Percentiles rank a stretch among this genome's conserved stretches.
These are phyloP conservation scores for Drosophila ustulata DNA, from an alignment of 2,888 invertebrate species.

Conservation along the genomic window DNA sequence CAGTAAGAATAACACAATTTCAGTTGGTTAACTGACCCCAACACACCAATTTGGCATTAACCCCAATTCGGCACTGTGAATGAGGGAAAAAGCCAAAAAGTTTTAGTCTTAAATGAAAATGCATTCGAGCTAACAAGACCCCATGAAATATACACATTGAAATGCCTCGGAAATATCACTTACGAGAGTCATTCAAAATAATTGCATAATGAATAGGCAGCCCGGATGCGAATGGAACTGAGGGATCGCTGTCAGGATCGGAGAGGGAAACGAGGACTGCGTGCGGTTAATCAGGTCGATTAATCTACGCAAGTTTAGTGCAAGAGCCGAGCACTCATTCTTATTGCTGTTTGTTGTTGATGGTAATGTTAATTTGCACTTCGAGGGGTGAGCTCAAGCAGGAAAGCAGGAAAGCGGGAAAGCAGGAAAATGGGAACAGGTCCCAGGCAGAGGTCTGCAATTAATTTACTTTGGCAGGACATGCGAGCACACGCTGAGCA, in stretches of 20 bases:
- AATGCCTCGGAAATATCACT: constrained; percentile 74
- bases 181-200: constrained; percentile 82
- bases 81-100: constrained; percentile 5
- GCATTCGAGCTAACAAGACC: constrained; percentile 23
- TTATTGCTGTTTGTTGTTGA: constrained; percentile 50
- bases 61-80: constrained; percentile 10
- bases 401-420: too few species aligned
- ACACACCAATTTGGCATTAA: constrained; percentile 1
- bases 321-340: constrained; percentile 31
- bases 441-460: constrained; percentile 56
- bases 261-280: constrained; percentile 28
- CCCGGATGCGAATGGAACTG: constrained; percentile 28
- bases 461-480: constrained; percentile 79
- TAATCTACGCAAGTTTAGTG: constrained; percentile 72
- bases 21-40: not conserved
- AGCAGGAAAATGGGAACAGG: constrained; percentile 41
- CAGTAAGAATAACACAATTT: not conserved
- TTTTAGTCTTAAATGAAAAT: constrained; percentile 18
- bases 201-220: constrained; percentile 80
- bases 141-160: constrained; percentile 39
- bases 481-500: constrained; percentile 71
- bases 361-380: constrained; percentile 79
- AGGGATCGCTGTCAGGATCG: constrained; percentile 10
- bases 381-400: constrained; percentile 41
- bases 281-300: constrained; percentile 78